Base-by-base conservation (phyloP, 1,140 invertebrate species). In the Panonychus citri region DNA sequence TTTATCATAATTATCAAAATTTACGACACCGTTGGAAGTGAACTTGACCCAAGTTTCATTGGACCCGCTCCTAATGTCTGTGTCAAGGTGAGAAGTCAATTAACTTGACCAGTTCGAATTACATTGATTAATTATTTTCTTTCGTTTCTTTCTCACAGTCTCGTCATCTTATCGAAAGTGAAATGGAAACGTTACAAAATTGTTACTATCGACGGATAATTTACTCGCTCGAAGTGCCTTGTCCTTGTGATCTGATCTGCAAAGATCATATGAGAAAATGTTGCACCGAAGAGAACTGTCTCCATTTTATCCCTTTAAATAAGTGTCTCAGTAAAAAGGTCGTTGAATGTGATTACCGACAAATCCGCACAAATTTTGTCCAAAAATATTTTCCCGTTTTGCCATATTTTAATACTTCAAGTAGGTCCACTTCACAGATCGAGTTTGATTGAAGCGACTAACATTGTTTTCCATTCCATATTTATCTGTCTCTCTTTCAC, bases 261-360 rank as follows among this genome's bases (percentile, higher is more conserved):
- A 57, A 63, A 49, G 25, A 61, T 7, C 72, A 73, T 58, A 57
- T 66, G 39, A 51, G 59, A 3, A 55, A 61, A 21, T 56, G 58
- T 15, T 73, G 72, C 58, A 40, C 55, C 4, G 57, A 68, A 39
- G 63, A 67, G 26, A 49, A 58, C 1, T 73, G 71, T 60, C 57
- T 70, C 2, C 72, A 74, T 62, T 71, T 73, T 59, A 59, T 73
- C 15, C 62, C 68, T 53, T 61, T 74, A 12, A 68, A 73, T 63
- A 69, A 74, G 57, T 74, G 71, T 61, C 62, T 74, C 24, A 61
- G 66, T 40, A 71, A 68, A 53, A 71, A 69, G 62, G 71, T 72
- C 51, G 59, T 62, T 48, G 12, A 57, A 50, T 50, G 49, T 50
- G 68, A 68, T 39, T 67, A 68, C 53, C 60, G 71, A 54, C 62